phyloP scores from a whole-genome alignment of 2,113 vertebrate species.

The Takifugu bimaculatus region DNA sequence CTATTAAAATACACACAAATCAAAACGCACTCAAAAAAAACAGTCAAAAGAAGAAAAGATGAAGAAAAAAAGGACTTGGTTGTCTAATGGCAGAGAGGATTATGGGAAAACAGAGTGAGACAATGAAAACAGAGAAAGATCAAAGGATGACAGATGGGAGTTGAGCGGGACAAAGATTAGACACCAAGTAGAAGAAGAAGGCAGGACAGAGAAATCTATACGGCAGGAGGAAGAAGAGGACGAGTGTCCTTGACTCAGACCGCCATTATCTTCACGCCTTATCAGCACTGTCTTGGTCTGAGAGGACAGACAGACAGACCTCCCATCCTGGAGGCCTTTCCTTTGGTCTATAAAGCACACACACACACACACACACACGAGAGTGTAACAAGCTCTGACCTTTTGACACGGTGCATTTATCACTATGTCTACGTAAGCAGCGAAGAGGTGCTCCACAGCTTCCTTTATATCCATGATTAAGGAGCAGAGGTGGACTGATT shows the following conservation, averaged over 20 bases:
- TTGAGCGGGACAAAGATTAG: constrained; percentile 13
- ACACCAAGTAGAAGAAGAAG: constrained; percentile 1
- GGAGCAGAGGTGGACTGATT: no score
- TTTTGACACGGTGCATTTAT: no score
- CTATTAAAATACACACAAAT: no score
- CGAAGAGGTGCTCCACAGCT: not conserved
- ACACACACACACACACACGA: constrained; percentile 11
- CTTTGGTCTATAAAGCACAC: constrained; percentile 51
- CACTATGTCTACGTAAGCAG: no score
- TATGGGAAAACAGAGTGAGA: not conserved
- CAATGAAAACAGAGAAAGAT: constrained; percentile 8
- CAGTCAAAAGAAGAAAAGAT: not conserved
- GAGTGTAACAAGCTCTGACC: not conserved
- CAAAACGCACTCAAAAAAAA: no score
- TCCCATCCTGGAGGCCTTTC: constrained; percentile 52
- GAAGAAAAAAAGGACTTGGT: not conserved
- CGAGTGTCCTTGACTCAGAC: constrained; percentile 53
- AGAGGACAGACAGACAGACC: constrained; percentile 31
- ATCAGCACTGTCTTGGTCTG: constrained; percentile 47
- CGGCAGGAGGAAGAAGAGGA: constrained; percentile 25
- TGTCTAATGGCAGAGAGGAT: not conserved
- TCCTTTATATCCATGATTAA: constrained; percentile 29
- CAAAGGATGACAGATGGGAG: constrained; percentile 21
- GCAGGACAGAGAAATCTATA: constrained; percentile 32
- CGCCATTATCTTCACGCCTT: constrained; percentile 54